phyloP scores from a whole-genome alignment of 2,113 vertebrate genomes.

The Charadrius vociferus region DNA sequence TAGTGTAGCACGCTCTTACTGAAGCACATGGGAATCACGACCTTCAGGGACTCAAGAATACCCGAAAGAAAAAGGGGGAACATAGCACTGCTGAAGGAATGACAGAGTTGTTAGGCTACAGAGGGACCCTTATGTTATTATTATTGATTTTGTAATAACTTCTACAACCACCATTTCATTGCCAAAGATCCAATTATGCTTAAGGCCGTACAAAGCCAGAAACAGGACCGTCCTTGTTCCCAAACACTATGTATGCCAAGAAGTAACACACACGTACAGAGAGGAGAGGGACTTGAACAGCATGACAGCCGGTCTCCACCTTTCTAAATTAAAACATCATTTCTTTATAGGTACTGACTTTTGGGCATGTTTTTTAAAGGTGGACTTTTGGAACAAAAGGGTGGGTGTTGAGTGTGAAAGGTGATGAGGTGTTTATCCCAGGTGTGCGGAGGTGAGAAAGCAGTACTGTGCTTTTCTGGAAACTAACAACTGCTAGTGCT shows the following conservation, averaged over 20 bases:
- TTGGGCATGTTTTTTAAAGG: not conserved
- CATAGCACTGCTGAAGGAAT: rapidly evolving
- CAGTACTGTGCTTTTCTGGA: not conserved
- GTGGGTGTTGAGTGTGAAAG: rapidly evolving
- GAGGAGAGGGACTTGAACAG: not conserved
- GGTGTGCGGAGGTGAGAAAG: not conserved
- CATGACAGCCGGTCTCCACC: not conserved
- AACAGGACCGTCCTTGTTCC: not conserved
- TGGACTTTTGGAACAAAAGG: not conserved
- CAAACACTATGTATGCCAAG: rapidly evolving
- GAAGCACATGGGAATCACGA: not conserved
- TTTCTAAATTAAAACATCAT: not conserved
- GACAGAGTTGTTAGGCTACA: not conserved
- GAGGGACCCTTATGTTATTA: not conserved
- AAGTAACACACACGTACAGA: not conserved
- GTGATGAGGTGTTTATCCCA: not conserved
- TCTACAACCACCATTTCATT: not conserved
- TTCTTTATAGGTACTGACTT: not conserved
- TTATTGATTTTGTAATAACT: not conserved
- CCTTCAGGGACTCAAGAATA: not conserved
- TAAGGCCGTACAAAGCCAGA: not conserved
- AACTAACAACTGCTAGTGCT: not conserved
- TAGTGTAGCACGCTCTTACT: not conserved
- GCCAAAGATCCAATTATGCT: not conserved
- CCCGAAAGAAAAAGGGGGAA: not conserved